These are phyloP conservation scores for Mesocentrotus franciscanus DNA, from an alignment of 53 echinoderm and acorn worm genomes.

Conservation along the genomic window DNA sequence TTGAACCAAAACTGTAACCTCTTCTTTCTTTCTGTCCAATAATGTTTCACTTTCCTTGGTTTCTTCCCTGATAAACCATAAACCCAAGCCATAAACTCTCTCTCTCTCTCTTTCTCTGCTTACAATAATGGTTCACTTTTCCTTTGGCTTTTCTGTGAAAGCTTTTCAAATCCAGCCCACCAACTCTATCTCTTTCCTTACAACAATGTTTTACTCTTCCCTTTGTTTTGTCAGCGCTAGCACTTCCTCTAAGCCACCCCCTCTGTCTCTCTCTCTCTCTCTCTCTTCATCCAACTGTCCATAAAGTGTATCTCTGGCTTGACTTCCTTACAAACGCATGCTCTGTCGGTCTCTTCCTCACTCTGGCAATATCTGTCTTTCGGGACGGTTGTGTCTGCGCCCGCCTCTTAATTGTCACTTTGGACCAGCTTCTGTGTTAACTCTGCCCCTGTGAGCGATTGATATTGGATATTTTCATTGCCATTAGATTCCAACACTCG, in stretches of 20 bases:
- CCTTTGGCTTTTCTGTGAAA: too few species aligned
- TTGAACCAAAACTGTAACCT: too few species aligned
- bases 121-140: too few species aligned
- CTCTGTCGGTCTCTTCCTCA: neutral
- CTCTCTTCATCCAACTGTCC: neutral
- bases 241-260: neutral
- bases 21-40: too few species aligned
- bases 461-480: slow-evolving; percentile 41
- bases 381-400: slow-evolving; percentile 28
- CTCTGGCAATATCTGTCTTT: slow-evolving; percentile 8
- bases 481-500: slow-evolving; percentile 2
- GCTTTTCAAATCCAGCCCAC: too few species aligned
- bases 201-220: neutral
- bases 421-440: neutral
- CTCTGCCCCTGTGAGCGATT: neutral
- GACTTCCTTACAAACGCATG: slow-evolving; percentile 20
- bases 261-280: neutral
- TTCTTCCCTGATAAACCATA: too few species aligned
- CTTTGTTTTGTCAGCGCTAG: neutral
- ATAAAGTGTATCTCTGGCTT: neutral
- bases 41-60: too few species aligned
- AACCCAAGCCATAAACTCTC: too few species aligned
- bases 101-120: too few species aligned
- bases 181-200: too few species aligned
- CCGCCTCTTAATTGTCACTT: neutral